Evolutionary conservation across 1,140 invertebrate genomes (phyloP), one percentile per base, ranked within the genome.

Genomic region (Ridgeia piscesae): DNA sequence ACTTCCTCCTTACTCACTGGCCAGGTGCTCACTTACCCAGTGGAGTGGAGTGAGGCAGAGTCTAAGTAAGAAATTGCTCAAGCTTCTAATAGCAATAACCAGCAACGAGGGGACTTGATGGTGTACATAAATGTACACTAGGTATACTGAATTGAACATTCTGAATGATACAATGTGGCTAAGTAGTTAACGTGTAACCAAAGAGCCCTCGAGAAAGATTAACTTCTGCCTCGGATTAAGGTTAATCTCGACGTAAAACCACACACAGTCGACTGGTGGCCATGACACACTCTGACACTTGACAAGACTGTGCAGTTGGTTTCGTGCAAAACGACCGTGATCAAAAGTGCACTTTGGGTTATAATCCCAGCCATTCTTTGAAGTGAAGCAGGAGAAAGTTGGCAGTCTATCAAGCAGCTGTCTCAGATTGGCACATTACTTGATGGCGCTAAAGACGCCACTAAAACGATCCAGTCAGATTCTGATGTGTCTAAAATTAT

Each of bases 121-220:
- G 11, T 42, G 11, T 42, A 42, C 11, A 42, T 42, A 42, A 6
- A 42, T 42, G 11, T 42, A 42, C 11, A 42, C 42, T 11, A 42
- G 42, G 42, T 42, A 42, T 42, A 42, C 4, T 42, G 42, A 77
- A 77, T 77, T 21, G 17, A 77, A 77, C 58, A 77, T 27, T 77
- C 6, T 77, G 27, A 77, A 17, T 77, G 58, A 9, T 77, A 77
- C 58, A 77, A 77, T 77, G 58, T 21, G 58, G 58, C 58, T 77
- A 27, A 77, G 42, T 21, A 77, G 58, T 77, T 77, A 77, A 27
- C 58, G 17, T 77, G 58, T 77, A 77, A 77, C 58, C 27, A 21
- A 77, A 77, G 58, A 77, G 58, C 58, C 58, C 58, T 77, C 58
- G 58, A 77, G 58, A 77, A 77, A 77, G 58, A 77, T 77, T 77